Evolutionary conservation across 1,140 invertebrate genomes (phyloP).

Genomic region (Conopomorpha cramerella): DNA sequence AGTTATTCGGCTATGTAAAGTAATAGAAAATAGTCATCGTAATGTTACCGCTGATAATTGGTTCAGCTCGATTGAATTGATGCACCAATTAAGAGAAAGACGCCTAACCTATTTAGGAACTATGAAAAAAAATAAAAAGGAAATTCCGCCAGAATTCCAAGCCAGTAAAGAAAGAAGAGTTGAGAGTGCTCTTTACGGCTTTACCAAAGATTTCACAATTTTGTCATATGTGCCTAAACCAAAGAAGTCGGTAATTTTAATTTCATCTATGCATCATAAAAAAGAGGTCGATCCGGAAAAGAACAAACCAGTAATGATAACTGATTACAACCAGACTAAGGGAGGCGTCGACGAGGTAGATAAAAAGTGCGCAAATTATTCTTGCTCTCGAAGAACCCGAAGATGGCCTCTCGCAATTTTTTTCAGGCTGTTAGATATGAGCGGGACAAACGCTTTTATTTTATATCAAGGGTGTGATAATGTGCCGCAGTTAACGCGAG

Average conservation of each 20-base stretch:
- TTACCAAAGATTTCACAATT: constrained; percentile 14
- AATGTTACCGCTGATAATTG: constrained; percentile 44
- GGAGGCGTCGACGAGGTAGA: constrained; percentile 39
- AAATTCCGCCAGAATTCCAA: constrained; percentile 23
- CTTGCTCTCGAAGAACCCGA: constrained; percentile 19
- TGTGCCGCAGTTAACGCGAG: constrained; percentile 9
- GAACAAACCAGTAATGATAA: constrained; percentile 37
- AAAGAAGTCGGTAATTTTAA: constrained; percentile 18
- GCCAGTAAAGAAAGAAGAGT: constrained; percentile 5
- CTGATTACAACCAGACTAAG: constrained; percentile 42
- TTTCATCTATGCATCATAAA: constrained; percentile 22
- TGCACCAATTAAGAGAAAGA: constrained; percentile 19
- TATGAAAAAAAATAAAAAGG: constrained; percentile 44
- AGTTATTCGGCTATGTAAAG: constrained; percentile 16
- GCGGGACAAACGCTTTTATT: constrained; percentile 15
- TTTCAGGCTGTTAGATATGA: constrained; percentile 26
- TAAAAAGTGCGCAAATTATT: constrained; percentile 35
- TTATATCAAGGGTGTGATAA: constrained; percentile 11
- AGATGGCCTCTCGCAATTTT: constrained; percentile 39
- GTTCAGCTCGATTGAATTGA: constrained; percentile 33
- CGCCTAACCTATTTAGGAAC: constrained; percentile 42
- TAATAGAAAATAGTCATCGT: constrained; percentile 13
- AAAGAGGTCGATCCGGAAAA: constrained; percentile 13
- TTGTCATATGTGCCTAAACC: constrained; percentile 14
- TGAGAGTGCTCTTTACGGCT: constrained; percentile 10